phyloP scores from a whole-genome alignment of 2,113 vertebrate genomes.

The Noctilio leporinus region DNA sequence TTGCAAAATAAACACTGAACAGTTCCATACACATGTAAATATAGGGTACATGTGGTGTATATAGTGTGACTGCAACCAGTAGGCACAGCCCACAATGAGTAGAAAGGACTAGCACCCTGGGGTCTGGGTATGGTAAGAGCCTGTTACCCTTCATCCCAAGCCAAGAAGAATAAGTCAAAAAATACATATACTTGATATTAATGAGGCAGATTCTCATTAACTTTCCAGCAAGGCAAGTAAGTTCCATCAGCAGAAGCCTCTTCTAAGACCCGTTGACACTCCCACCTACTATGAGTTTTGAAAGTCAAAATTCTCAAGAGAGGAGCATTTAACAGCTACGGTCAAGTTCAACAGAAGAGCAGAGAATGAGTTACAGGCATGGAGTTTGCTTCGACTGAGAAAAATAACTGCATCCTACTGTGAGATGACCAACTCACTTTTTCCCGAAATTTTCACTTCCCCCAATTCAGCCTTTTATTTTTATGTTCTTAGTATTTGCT shows the following conservation, averaged over 20 bases:
- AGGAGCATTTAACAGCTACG: not conserved
- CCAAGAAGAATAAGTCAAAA: not conserved
- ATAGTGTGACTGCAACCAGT: fast-evolving
- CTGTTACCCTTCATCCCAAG: not conserved
- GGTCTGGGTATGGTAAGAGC: not conserved
- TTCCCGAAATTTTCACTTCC: not conserved
- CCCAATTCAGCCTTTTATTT: not conserved
- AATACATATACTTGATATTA: not conserved
- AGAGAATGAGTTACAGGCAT: not conserved
- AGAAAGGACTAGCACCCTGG: not conserved
- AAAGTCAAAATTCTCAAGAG: constrained; percentile 1
- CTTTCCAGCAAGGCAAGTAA: not conserved
- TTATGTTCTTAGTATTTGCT: not conserved
- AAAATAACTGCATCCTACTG: not conserved
- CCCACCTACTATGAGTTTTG: not conserved
- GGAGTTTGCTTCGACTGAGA: not conserved
- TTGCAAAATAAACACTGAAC: not conserved
- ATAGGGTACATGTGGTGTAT: not conserved
- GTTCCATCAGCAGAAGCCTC: not conserved
- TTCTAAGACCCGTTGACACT: not conserved
- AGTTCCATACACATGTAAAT: not conserved
- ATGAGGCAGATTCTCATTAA: constrained; percentile 12
- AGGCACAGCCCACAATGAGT: not conserved
- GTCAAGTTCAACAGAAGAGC: not conserved
- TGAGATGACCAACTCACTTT: not conserved